phyloP scores from a whole-genome alignment of 2,113 vertebrate genomes.

The Neolamprologus tretocephalus region DNA sequence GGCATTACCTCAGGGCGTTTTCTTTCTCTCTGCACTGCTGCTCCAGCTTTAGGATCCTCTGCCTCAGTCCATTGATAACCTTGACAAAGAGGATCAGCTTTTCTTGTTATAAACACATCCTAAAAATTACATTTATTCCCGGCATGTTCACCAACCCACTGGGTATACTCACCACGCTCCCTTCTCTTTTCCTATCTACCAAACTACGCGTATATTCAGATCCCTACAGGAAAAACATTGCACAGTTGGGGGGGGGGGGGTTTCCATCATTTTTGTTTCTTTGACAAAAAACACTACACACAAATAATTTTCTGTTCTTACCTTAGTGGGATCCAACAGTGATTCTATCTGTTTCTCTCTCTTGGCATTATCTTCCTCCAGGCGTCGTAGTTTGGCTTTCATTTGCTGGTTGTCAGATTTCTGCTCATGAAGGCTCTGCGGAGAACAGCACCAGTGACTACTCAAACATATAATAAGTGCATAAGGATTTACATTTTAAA shows the following conservation, averaged over 20 bases:
- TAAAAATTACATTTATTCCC: background rate
- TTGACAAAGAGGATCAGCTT: constrained; percentile 49
- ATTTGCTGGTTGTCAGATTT: constrained; percentile 79
- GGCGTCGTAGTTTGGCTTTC: constrained; percentile 82
- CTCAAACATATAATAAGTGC: background rate
- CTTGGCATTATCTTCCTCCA: constrained; percentile 83
- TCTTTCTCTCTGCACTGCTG: constrained; percentile 90
- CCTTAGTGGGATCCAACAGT: constrained; percentile 80
- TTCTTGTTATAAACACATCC: background rate
- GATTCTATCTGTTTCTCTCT: constrained; percentile 90
- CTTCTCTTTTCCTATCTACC: constrained; percentile 76
- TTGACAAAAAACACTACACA: background rate
- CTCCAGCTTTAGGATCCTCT: constrained; percentile 84
- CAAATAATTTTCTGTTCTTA: background rate
- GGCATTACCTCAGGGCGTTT: constrained; percentile 71
- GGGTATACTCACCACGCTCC: constrained; percentile 75
- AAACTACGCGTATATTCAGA: constrained; percentile 76
- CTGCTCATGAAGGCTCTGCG: constrained; percentile 79
- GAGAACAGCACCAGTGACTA: background rate
- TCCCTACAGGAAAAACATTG: constrained; percentile 58
- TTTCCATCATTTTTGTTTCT: background rate
- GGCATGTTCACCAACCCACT: background rate
- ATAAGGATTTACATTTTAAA: background rate
- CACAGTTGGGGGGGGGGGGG: rapidly evolving
- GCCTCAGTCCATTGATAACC: constrained; percentile 82